Base-by-base conservation (phyloP, 2,797 vertebrate genomes). In the Sitta carolinensis region DNA sequence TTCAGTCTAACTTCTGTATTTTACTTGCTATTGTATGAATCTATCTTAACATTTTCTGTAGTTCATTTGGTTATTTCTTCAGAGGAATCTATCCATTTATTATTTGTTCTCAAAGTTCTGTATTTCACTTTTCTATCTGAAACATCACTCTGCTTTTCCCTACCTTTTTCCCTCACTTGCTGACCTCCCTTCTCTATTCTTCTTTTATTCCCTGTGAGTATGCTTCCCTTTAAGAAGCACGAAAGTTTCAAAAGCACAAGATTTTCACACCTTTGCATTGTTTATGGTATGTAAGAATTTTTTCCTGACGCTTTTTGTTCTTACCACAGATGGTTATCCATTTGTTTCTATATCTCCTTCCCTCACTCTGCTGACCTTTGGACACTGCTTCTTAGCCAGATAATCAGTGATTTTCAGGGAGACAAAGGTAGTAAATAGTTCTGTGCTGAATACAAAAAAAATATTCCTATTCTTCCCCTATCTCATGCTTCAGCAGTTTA, bases 371-470 rank as follows among this genome's bases (percentile, higher is more conserved):
- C 66, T 79, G 52, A 89, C 63, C 14, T 81, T 36, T 25, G 18
- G 45, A n/a, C 13, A 38, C 23, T 62, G 17, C 15, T 55, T 12
- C 67, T 70, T n/a, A 78, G 50, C 1, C 18, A 42, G 58, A 17
- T 70, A 50, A 76, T 81, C 23, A 57, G 22, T 64, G 59, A 36
- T 47, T 63, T 79, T 4, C 32, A 40, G n/a, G 62, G 18, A 58
- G 36, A 91, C 18, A 70, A 92, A 92, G 21, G 16, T 55, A 32
- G 32, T 82, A 40, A 75, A 77, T 2, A 26, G 15, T 74, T 80
- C 11, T 5, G 2, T 3, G 3, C 7, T 2, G 2, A 66, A 61
- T 32, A 61, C 5, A 51, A 38, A 70, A 70, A 11, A 0, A 3
- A 9, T 30, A 36, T 66, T 16, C 29, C 4, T 72, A 82, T 90